Percentiles rank a stretch among this genome's conserved stretches.
These are phyloP conservation scores for Lasioglossum figueresi DNA, from an alignment of 2,888 invertebrate genomes.

Conservation along the genomic window DNA sequence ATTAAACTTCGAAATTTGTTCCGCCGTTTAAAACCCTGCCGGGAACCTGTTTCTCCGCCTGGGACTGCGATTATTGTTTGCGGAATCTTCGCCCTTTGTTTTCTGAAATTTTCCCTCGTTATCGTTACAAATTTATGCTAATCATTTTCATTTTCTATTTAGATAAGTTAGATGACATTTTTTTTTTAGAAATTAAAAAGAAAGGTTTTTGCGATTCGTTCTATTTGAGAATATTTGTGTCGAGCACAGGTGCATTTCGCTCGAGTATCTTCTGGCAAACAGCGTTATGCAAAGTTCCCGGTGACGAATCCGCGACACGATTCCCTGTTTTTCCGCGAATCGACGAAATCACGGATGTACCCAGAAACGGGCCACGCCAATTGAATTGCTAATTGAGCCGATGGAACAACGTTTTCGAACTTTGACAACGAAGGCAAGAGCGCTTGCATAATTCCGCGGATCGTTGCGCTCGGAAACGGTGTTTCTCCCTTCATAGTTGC, in stretches of 20 bases:
- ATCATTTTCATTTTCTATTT: not conserved
- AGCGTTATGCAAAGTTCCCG: not conserved
- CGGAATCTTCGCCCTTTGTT: not conserved
- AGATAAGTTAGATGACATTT: no score
- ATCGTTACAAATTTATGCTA: not conserved
- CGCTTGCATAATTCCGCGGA: conserved; percentile 30
- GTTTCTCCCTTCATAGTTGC: conserved; percentile 31
- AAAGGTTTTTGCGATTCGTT: no score
- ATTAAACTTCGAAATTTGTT: conserved; percentile 19
- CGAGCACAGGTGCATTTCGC: no score
- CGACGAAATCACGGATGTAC: conserved; percentile 11
- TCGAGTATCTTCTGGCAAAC: not conserved
- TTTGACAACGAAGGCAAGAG: conserved; percentile 22
- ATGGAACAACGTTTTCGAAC: conserved; percentile 28
- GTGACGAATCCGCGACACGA: not conserved
- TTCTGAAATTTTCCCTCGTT: not conserved
- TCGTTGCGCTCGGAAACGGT: conserved; percentile 21
- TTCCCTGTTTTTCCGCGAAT: conserved; percentile 13
- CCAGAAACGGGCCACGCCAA: not conserved
- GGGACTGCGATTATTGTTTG: not conserved
- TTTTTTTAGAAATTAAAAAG: no score
- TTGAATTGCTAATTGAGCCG: conserved; percentile 40
- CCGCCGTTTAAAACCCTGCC: conserved; percentile 1
- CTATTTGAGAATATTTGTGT: no score
- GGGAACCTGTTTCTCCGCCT: not conserved